Percentiles rank a stretch among this genome's conserved stretches.
Conservation (phyloP, 2,888 invertebrate species). For the Drosophila fulvimacula region DNA sequence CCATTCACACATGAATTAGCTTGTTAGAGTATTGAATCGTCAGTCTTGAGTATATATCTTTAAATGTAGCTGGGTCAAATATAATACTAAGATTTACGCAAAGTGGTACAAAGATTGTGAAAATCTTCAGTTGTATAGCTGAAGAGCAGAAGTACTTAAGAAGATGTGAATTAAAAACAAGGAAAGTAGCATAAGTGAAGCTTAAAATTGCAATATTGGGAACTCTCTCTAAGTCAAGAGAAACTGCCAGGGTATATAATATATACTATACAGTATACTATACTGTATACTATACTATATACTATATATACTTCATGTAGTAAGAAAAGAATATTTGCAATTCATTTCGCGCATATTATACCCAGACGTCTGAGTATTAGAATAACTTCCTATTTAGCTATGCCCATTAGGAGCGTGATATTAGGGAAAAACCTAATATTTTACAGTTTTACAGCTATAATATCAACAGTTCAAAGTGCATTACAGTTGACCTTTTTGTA, state of each 20-base stretch:
- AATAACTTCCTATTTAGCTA: not conserved
- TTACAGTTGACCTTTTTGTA: rapidly evolving
- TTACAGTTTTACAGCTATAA: not conserved
- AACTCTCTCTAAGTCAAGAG: not conserved
- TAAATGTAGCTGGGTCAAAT: not conserved
- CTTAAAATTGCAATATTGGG: not conserved
- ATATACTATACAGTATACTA: too few species aligned
- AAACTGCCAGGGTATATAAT: not conserved
- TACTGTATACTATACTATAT: too few species aligned
- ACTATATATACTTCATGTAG: too few species aligned
- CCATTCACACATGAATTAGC: too few species aligned
- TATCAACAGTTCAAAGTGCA: not conserved
- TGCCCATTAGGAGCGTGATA: not conserved
- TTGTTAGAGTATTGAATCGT: not conserved
- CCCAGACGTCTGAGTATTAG: not conserved
- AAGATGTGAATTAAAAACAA: not conserved
- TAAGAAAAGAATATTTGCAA: too few species aligned
- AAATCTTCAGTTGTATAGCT: not conserved
- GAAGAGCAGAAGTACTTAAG: not conserved
- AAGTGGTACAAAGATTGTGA: not conserved
- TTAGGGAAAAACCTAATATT: not conserved
- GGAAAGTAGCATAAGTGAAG: not conserved
- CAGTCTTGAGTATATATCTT: not conserved
- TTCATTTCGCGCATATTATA: not conserved
- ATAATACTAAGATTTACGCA: not conserved